Base-by-base conservation (phyloP, 1,140 invertebrate species). In the Listronotus oregonensis region DNA sequence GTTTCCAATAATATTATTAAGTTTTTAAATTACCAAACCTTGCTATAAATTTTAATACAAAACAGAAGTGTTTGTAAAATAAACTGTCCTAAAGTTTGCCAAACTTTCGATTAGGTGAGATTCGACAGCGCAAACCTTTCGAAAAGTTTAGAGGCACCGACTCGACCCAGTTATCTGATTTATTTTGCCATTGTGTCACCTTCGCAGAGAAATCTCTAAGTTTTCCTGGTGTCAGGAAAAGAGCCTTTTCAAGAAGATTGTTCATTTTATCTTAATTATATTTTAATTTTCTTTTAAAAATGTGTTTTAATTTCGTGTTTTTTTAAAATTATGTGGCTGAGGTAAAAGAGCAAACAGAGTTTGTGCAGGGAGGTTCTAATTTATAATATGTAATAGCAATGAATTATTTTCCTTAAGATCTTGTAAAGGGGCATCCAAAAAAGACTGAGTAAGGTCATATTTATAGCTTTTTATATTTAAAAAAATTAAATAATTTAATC, bases 81-180 rank as follows among this genome's bases (percentile, higher is more conserved):
- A 15, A 46, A 46, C 43, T 46, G 43, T 15, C 14, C 15, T 15
- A 17, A 46, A 46, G 43, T 46, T 46, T 15, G 8, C 43, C 43
- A n/a, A 46, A 46, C 43, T 46, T 46, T 46, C 43, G 11, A 46
- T 46, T 46, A 46, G 43, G 43, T 46, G 39, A 46, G 43, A 27
- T 46, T 46, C 43, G 43, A 46, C 43, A 46, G 43, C 43, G 3
- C 43, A 46, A 46, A 15, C 43, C 14, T 46, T 46, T 46, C 15
- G 43, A 8, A 46, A 46, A 46, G 43, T 46, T 46, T 46, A 12
- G 17, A 46, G 43, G 43, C 43, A 46, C 43, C 43, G 43, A 46
- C n/a, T 46, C 43, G 43, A 46, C 43, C 14, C 14, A 46, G 43
- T 46, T 46, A 46, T 46, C 43, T 46, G 43, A 46, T 46, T 46